phyloP scores from a whole-genome alignment of 2,797 vertebrate species.

The Sebastes taczanowskii region DNA sequence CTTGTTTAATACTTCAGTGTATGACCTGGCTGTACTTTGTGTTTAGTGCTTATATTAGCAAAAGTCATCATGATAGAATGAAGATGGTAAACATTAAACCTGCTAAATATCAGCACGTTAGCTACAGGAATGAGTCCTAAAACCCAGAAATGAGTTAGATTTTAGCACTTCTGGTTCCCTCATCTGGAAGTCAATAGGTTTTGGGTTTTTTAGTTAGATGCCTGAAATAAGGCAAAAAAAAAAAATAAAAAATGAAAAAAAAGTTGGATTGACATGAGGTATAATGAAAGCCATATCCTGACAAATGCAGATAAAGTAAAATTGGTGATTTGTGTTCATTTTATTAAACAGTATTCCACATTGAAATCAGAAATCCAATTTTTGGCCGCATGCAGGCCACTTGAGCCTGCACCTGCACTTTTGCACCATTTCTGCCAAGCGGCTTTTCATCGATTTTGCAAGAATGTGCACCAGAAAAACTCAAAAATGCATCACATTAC shows the following conservation, averaged over 20 bases:
- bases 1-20: not conserved
- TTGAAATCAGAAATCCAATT: not conserved
- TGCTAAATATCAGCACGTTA: not conserved
- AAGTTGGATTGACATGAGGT: not conserved
- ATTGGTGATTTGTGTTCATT: conserved; percentile 2
- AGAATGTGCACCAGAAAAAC: not conserved
- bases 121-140: too few relatives aligned
- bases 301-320: not conserved
- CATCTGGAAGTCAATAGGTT: too few relatives aligned
- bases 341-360: not conserved
- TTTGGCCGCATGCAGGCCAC: not conserved
- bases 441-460: not conserved
- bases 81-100: not conserved
- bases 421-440: not conserved
- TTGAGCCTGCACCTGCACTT: conserved; percentile 41
- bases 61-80: not conserved
- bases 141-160: too few relatives aligned
- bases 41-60: not conserved
- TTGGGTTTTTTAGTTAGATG: accelerated
- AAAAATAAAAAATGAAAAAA: too few relatives aligned
- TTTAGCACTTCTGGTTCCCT: too few relatives aligned
- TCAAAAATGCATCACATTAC: not conserved
- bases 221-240: too few relatives aligned
- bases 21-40: not conserved
- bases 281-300: not conserved